Evolutionary conservation across 2,888 invertebrate species (phyloP).

Genomic region (Agrilus mali): DNA sequence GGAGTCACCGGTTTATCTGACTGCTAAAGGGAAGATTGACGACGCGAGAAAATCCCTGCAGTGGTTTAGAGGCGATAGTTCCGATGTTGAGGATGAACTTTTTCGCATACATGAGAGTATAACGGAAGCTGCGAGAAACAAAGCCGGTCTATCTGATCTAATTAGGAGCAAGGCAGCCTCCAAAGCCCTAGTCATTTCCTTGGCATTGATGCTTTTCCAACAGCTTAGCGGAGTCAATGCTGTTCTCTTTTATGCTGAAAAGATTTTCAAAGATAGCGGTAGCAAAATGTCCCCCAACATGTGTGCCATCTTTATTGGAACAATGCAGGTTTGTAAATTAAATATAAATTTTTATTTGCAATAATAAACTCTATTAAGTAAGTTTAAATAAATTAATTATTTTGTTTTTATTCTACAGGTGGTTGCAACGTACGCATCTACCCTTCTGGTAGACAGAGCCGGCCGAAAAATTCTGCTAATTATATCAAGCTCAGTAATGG

Average conservation of each 20-base stretch:
- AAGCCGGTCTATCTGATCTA: slow-evolving; percentile 35
- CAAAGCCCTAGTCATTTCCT: slow-evolving; percentile 23
- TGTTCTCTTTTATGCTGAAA: slow-evolving; percentile 27
- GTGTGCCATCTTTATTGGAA: slow-evolving; percentile 35
- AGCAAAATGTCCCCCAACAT: slow-evolving; percentile 20
- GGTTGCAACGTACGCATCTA: slow-evolving; percentile 43
- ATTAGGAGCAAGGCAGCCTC: slow-evolving; percentile 17
- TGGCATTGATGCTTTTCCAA: slow-evolving; percentile 36
- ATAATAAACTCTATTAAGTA: too few species aligned
- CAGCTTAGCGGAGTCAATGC: slow-evolving; percentile 32
- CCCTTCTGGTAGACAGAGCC: slow-evolving; percentile 44
- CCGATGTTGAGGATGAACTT: slow-evolving; percentile 44
- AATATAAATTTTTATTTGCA: too few species aligned
- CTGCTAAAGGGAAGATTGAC: slow-evolving; percentile 39
- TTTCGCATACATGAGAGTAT: slow-evolving; percentile 37
- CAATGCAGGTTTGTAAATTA: slow-evolving; percentile 24
- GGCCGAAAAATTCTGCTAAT: slow-evolving; percentile 51
- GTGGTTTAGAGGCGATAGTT: slow-evolving; percentile 48
- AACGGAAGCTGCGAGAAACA: slow-evolving; percentile 34
- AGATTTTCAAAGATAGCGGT: slow-evolving; percentile 27
- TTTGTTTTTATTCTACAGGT: slow-evolving; percentile 29
- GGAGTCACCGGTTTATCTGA: slow-evolving; percentile 55
- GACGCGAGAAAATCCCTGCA: slow-evolving; percentile 48
- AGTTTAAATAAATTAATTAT: neutral
- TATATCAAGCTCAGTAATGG: slow-evolving; percentile 45